Evolutionary conservation across 1,140 invertebrate species (phyloP).

Genomic region (Brachionus angularis): DNA sequence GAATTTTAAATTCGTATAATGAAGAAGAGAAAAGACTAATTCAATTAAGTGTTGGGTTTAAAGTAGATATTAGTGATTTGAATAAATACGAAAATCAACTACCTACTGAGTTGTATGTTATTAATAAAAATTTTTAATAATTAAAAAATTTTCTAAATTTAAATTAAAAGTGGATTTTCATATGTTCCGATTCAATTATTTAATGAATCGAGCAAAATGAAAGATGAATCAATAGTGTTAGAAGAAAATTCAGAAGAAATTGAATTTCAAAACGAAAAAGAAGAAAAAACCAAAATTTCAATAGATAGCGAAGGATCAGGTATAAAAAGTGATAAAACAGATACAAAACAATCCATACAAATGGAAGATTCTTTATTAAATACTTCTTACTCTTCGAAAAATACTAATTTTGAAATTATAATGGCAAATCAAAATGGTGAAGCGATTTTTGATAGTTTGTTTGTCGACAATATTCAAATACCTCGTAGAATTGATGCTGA

Average conservation of each 20-base stretch:
- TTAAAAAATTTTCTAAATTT: not conserved
- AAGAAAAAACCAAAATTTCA: not conserved
- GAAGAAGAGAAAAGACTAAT: slow-evolving; percentile 8
- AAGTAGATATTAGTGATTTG: slow-evolving; percentile 3
- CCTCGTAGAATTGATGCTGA: slow-evolving; percentile 10
- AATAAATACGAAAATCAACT: slow-evolving; percentile 42
- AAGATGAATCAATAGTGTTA: slow-evolving; percentile 8
- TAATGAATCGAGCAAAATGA: not conserved
- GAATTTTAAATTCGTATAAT: not conserved
- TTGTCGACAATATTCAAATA: slow-evolving; percentile 6
- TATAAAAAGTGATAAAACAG: not conserved
- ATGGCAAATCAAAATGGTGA: slow-evolving; percentile 1
- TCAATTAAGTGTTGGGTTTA: slow-evolving; percentile 21
- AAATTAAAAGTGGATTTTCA: slow-evolving; percentile 23
- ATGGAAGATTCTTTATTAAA: not conserved
- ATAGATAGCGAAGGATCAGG: not conserved
- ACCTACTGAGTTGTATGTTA: slow-evolving; percentile 27
- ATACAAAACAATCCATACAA: not conserved
- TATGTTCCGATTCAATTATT: slow-evolving; percentile 14
- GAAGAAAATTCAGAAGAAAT: slow-evolving; percentile 27
- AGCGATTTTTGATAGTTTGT: not conserved
- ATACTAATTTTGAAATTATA: not conserved
- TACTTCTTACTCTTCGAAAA: not conserved
- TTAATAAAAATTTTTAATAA: not conserved
- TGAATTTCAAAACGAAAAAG: not conserved